Base-by-base conservation (phyloP, 1,140 invertebrate species). In the Hycleus phaleratus region DNA sequence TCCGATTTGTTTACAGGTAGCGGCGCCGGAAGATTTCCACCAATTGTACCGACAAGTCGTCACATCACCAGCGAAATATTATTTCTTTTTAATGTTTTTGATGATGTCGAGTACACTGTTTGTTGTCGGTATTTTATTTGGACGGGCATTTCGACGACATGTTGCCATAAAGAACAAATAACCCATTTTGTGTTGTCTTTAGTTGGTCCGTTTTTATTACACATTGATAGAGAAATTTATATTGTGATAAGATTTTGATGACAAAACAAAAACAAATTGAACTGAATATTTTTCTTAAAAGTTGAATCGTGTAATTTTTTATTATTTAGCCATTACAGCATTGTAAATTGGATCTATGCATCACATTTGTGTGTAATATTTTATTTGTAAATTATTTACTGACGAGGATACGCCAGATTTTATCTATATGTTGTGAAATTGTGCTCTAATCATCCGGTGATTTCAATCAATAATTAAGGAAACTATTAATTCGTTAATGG, bases 81-180 rank as follows among this genome's bases (percentile, higher is more conserved):
- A 91, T 68, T 88, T 94, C 63, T 77, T 90, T 60, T 77, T 88
- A 24, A 76, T 89, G 18, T 76, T 84, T 9, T 76, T 89, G 46
- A 82, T 81, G 25, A 75, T 85, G 45, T 76, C 91, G n/a, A 86
- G 85, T 10, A 71, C 86, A 51, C 86, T 92, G 57, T 93, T 95
- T 66, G 81, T 91, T 8, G 78, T 83, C 24, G 91, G 91, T 44
- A 74, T 94, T 51, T 88, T 90, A 61, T 91, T 88, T 71, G 91
- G 91, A 1, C 76, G 88, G 62, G 81, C 87, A 25, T 86, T 87
- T 3, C 84, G 86, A 68, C 79, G 85, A 69, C 70, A 71, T 46
- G 68, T 63, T 59, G 38, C 69, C 39, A 42, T 68, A 8, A 73
- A 73, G 55, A 71, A 71, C 26, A 73, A 73, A 67, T 73, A 64